Evolutionary conservation across 2,113 vertebrate species (phyloP).

Genomic region (Pygoscelis antarcticus): DNA sequence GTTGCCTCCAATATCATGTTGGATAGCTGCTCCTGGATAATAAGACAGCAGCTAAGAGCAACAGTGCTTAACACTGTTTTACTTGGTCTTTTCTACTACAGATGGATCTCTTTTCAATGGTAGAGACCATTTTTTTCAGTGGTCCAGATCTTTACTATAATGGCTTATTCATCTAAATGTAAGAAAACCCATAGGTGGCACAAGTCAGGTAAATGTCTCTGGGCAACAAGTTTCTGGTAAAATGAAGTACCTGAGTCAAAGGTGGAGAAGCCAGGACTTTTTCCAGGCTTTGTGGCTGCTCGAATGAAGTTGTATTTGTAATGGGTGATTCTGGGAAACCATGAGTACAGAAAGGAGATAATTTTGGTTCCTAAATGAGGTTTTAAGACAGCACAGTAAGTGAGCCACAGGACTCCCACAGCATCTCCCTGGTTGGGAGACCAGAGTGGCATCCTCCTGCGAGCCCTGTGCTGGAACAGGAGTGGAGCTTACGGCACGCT

Average conservation of each 20-base stretch:
- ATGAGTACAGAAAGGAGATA: constrained; percentile 58
- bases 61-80: not conserved
- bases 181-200: not conserved
- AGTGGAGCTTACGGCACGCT: not conserved
- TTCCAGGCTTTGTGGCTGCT: constrained; percentile 29
- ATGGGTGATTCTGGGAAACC: constrained; percentile 53
- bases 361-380: constrained; percentile 71
- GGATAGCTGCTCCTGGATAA: not conserved
- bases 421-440: not conserved
- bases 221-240: not conserved
- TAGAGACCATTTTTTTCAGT: not conserved
- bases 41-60: not conserved
- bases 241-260: not conserved
- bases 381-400: constrained; percentile 29
- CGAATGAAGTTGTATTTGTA: not conserved
- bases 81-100: not conserved
- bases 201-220: not conserved
- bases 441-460: not conserved
- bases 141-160: not conserved
- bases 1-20: not conserved
- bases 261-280: constrained; percentile 3
- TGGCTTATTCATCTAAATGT: not conserved
- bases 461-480: not conserved
- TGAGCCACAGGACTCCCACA: constrained; percentile 37
- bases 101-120: not conserved